A percentile compares a stretch with the other conserved stretches of the same genome.
These are phyloP conservation scores for Drosophila peninsularis DNA, from an alignment of 2,888 invertebrate genomes.

Conservation along the genomic window DNA sequence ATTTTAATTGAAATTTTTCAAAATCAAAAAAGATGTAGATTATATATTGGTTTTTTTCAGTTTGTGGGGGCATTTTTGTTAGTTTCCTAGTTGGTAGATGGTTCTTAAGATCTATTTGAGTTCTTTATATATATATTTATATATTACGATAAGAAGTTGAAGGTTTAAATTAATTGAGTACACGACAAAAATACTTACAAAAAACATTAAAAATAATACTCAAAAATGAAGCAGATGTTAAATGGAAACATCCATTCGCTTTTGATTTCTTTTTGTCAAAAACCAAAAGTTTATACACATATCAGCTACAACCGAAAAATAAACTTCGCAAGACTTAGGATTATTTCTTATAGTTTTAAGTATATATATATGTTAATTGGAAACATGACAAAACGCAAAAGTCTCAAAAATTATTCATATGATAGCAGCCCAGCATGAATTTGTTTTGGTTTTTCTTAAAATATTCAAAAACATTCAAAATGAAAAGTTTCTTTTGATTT, in stretches of 20 bases:
- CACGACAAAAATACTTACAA: conserved; percentile 62
- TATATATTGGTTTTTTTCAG: conserved; percentile 12
- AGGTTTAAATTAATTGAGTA: conserved; percentile 35
- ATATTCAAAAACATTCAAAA: conserved; percentile 44
- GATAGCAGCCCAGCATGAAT: conserved; percentile 40
- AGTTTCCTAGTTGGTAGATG: conserved; percentile 61
- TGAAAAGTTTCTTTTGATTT: conserved; percentile 12
- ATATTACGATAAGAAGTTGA: conserved; percentile 45
- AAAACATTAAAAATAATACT: conserved; percentile 30
- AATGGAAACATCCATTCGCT: conserved; percentile 20
- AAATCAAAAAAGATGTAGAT: conserved; percentile 54
- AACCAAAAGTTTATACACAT: conserved; percentile 57
- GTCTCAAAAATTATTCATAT: conserved; percentile 20
- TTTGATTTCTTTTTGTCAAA: not conserved
- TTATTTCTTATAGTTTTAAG: conserved; percentile 43
- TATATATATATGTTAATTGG: conserved; percentile 29
- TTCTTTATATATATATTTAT: conserved; percentile 24
- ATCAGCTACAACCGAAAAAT: conserved; percentile 72
- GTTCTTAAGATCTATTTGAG: conserved; percentile 55
- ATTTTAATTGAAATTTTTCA: conserved; percentile 56
- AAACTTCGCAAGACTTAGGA: conserved; percentile 46
- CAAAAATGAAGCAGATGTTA: conserved; percentile 15
- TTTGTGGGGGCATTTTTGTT: conserved; percentile 54
- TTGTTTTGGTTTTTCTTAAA: conserved; percentile 14
- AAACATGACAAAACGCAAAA: conserved; percentile 69